Percentiles rank a stretch among this genome's conserved stretches.
Conservation (phyloP, 1,140 invertebrate species). For the Neoseiulus cucumeris region DNA sequence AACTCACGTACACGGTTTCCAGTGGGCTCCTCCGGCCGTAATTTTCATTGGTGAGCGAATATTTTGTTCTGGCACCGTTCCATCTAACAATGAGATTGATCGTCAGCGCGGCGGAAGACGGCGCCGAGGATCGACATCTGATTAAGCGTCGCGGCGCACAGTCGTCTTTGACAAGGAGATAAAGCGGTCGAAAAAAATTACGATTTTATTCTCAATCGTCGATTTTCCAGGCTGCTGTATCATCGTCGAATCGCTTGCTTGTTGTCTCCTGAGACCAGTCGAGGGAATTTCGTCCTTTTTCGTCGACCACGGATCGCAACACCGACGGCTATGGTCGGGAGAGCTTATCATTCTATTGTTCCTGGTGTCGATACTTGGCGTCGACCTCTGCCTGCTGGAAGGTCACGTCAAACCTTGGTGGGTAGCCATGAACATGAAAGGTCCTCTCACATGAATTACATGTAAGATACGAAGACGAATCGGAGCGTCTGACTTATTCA, state of each 20-base stretch:
- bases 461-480: too few species aligned
- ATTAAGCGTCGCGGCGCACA: too few species aligned
- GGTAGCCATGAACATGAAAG: too few species aligned
- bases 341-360: not conserved
- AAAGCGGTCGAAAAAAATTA: too few species aligned
- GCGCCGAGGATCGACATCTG: too few species aligned
- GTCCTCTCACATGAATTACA: too few species aligned
- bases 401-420: not conserved
- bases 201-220: too few species aligned
- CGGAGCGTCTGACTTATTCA: too few species aligned
- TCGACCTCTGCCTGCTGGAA: not conserved
- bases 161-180: too few species aligned
- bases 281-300: not conserved
- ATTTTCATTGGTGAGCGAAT: not conserved
- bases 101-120: too few species aligned
- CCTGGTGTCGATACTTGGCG: not conserved
- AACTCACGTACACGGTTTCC: not conserved
- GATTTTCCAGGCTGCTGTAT: slow-evolving; percentile 1
- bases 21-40: not conserved
- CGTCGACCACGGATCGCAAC: not conserved
- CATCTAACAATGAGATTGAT: not conserved
- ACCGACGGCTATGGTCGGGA: not conserved
- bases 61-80: not conserved
- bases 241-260: not conserved
- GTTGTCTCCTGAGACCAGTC: not conserved